Evolutionary conservation across 1,140 invertebrate species (phyloP), one percentile per base, ranked within the genome.

Genomic region (Latrodectus geometricus): DNA sequence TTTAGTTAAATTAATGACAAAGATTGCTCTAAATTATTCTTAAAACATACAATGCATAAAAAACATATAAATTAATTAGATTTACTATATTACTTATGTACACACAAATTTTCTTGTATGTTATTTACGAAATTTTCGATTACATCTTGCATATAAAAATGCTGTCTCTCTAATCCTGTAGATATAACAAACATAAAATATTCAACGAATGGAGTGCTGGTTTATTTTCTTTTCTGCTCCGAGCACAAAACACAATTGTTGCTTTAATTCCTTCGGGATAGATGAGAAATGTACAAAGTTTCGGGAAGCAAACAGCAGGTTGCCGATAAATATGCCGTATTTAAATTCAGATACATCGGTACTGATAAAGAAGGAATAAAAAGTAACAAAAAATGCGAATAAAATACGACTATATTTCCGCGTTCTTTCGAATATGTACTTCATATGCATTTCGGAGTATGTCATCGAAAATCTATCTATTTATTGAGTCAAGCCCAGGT

Each of bases 391-490:
- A 11, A 61, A 61, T 8, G 11, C 17, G 54, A 61, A 61, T 61
- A 61, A 61, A 61, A 61, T 4, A 8, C 54, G 54, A 61, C 54
- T 14, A 61, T 61, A 14, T 61, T 61, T 61, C 50, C 23, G 54
- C 49, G 20, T 23, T 65, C 49, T 35, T 17, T 2, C 8, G 76
- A 49, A 49, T 78, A 48, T 9, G 66, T 72, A 9, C 49, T 80
- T 70, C 66, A 80, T 70, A 80, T 80, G 66, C 49, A 70, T 80
- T 70, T 80, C 35, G 48, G 49, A 80, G 68, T 80, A 70, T 70
- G 78, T 72, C 78, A 80, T 80, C 78, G 78, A 80, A 80, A 80
- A 80, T 80, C 78, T 70, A 80, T 80, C 66, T 80, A 80, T 80
- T 80, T 80, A 80, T 80, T 80, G 78, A 80, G 78, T 80, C 78